Percentiles rank a stretch among this genome's conserved stretches.
Conservation (phyloP, 2,113 vertebrate genomes). For the Plestiodon gilberti region DNA sequence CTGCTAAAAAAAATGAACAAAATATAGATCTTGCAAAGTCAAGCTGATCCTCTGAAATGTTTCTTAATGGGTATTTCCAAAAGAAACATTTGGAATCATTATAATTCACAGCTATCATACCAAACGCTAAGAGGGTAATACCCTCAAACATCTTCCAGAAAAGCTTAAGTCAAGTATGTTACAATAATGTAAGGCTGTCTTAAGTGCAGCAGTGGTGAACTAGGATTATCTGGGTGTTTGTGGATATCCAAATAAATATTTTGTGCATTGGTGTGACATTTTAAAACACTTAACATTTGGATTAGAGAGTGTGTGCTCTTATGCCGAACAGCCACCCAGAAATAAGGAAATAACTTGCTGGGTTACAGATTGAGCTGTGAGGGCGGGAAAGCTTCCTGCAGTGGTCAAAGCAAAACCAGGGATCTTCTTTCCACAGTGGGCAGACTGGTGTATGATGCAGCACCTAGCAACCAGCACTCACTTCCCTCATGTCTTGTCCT, state of each 20-base stretch:
- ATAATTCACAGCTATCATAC: slow-evolving; percentile 11
- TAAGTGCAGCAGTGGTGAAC: neutral
- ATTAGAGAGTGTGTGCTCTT: neutral
- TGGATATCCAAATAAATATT: neutral
- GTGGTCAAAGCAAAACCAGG: too few species aligned
- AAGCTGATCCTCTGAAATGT: slow-evolving; percentile 56
- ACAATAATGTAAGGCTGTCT: neutral
- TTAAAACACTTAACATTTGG: neutral
- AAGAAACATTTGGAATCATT: slow-evolving; percentile 22
- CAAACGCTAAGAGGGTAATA: neutral
- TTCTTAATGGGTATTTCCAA: slow-evolving; percentile 41
- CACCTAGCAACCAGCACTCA: too few species aligned
- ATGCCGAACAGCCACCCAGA: neutral
- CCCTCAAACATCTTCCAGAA: slow-evolving; percentile 25
- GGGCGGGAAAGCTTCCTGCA: too few species aligned
- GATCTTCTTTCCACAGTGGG: too few species aligned
- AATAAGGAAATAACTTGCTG: slow-evolving; percentile 7
- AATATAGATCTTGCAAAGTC: slow-evolving; percentile 50
- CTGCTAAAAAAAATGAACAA: slow-evolving; percentile 58
- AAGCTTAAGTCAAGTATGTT: neutral
- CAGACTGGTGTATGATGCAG: too few species aligned
- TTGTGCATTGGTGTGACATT: neutral
- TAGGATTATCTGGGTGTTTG: neutral
- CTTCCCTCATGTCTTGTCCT: too few species aligned
- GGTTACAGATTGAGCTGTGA: slow-evolving; percentile 33